These are phyloP conservation scores for Nycteola revayana DNA, from an alignment of 2,888 invertebrate species.

Conservation along the genomic window DNA sequence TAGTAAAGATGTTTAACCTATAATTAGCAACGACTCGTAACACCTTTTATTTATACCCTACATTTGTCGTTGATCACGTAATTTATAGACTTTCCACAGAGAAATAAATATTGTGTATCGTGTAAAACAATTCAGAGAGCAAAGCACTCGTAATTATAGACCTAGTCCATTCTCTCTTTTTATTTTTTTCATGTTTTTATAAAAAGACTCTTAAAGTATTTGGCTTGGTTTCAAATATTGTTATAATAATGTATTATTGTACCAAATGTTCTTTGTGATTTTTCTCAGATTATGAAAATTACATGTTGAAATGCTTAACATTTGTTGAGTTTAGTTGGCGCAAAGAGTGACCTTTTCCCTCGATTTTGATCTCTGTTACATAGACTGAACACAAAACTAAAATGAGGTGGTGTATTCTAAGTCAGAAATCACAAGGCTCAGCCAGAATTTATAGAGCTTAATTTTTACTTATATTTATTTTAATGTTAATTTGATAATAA, in stretches of 20 bases:
- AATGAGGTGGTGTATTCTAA: too few species aligned
- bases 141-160: neutral
- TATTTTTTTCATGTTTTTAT: slow-evolving; percentile 2
- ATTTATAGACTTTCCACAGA: slow-evolving; percentile 8
- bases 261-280: slow-evolving; percentile 7
- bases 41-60: slow-evolving; percentile 11
- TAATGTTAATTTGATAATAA: too few species aligned
- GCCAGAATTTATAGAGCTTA: too few species aligned
- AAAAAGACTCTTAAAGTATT: slow-evolving; percentile 4
- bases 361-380: too few species aligned
- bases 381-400: too few species aligned
- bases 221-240: slow-evolving; percentile 15
- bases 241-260: slow-evolving; percentile 6
- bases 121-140: neutral
- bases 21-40: too few species aligned
- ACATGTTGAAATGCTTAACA: slow-evolving; percentile 5
- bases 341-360: neutral
- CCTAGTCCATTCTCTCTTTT: neutral
- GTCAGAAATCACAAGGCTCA: too few species aligned
- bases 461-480: too few species aligned
- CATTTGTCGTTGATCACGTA: slow-evolving; percentile 16
- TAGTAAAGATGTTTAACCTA: too few species aligned
- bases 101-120: slow-evolving; percentile 8
- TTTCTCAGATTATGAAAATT: slow-evolving; percentile 9
- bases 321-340: slow-evolving; percentile 5